Conservation (phyloP, 2,113 vertebrate species). For the Xyrauchen texanus region DNA sequence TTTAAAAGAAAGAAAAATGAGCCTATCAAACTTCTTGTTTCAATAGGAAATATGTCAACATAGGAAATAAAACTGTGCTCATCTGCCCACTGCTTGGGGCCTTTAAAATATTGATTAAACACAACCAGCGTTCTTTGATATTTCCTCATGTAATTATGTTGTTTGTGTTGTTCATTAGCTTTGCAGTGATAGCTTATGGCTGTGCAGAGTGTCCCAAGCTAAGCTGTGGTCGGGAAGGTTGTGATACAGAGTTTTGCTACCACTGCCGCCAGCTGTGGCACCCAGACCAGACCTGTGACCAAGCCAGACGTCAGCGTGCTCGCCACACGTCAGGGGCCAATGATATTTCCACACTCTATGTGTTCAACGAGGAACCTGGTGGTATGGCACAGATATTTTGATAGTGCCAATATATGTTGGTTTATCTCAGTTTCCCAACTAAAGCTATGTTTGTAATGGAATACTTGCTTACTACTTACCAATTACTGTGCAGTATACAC, state of each 20-base stretch:
- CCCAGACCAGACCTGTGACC: conserved; percentile 79
- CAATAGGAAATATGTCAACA: too few species aligned
- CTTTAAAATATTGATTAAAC: too few species aligned
- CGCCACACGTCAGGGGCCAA: conserved; percentile 70
- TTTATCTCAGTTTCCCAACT: background rate
- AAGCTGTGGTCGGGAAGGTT: conserved; percentile 80
- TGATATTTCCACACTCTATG: conserved; percentile 69
- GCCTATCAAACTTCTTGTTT: too few species aligned
- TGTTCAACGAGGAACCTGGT: conserved; percentile 75
- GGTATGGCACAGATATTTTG: conserved; percentile 59
- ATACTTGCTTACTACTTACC: too few species aligned
- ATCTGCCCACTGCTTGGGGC: too few species aligned
- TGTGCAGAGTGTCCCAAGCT: conserved; percentile 84
- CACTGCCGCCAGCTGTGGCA: conserved; percentile 89
- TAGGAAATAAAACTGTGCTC: too few species aligned
- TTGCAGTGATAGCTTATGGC: conserved; percentile 83
- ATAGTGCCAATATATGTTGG: background rate
- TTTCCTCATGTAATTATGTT: background rate
- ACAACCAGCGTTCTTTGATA: too few species aligned
- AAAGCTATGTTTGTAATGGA: too few species aligned
- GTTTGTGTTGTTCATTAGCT: conserved; percentile 65
- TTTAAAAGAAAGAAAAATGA: too few species aligned
- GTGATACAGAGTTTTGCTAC: conserved; percentile 86
- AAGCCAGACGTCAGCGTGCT: conserved; percentile 76
- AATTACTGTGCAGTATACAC: too few species aligned